Conservation (phyloP, 2,888 invertebrate genomes). For the Eupithecia inturbata region DNA sequence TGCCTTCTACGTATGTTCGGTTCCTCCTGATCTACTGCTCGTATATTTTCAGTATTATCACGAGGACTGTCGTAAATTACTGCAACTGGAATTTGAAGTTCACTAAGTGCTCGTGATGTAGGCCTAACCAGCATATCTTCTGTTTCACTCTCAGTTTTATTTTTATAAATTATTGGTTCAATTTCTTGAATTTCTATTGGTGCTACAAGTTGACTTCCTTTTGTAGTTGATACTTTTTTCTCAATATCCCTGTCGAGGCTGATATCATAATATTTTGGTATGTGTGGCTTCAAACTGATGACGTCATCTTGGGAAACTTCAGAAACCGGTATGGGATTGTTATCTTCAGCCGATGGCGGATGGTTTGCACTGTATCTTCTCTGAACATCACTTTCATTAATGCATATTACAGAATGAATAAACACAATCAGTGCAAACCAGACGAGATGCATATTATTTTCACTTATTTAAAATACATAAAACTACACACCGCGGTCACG, state of each 20-base stretch:
- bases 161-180: not conserved
- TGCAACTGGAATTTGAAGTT: slow-evolving; percentile 50
- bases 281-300: slow-evolving; percentile 20
- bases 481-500: slow-evolving; percentile 59
- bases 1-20: slow-evolving; percentile 20
- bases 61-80: slow-evolving; percentile 48
- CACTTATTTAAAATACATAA: slow-evolving; percentile 31
- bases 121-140: slow-evolving; percentile 22
- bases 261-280: slow-evolving; percentile 11
- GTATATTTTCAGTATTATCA: slow-evolving; percentile 24
- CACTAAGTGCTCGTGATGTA: slow-evolving; percentile 32
- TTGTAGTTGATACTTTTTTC: not conserved
- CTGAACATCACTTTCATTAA: slow-evolving; percentile 37
- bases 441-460: slow-evolving; percentile 45
- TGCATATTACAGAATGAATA: slow-evolving; percentile 24
- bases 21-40: slow-evolving; percentile 14
- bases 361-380: slow-evolving; percentile 51
- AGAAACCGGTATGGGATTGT: slow-evolving; percentile 48
- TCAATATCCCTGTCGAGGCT: not conserved
- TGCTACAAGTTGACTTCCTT: not conserved
- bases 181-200: not conserved
- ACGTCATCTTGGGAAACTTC: slow-evolving; percentile 42
- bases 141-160: slow-evolving; percentile 6
- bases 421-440: slow-evolving; percentile 45
- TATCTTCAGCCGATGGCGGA: slow-evolving; percentile 54